A percentile compares a stretch with the other conserved stretches of the same genome.
Evolutionary conservation across 2,888 invertebrate species (phyloP).

Genomic region (Drosophila neotestacea): DNA sequence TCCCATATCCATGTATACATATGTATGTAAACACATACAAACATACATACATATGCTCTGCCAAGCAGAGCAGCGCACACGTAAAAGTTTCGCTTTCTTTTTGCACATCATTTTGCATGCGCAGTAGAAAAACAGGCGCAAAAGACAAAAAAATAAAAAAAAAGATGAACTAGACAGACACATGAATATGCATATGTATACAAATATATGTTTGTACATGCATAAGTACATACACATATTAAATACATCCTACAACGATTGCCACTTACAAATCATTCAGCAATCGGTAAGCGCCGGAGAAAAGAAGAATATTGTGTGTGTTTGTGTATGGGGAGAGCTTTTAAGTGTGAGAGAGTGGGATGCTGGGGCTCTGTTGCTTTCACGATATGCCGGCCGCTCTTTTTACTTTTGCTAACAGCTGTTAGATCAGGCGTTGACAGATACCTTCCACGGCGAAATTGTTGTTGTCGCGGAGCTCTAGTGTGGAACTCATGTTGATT

Average conservation of each 20-base stretch:
- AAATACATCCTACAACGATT: conserved; percentile 41
- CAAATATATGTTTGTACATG: conserved; percentile 5
- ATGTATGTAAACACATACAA: background rate
- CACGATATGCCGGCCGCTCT: conserved; percentile 46
- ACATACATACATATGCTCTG: conserved; percentile 4
- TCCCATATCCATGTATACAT: background rate
- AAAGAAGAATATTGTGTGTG: conserved; percentile 47
- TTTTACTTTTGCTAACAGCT: conserved; percentile 61
- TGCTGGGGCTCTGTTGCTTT: conserved; percentile 41
- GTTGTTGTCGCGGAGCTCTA: conserved; percentile 16
- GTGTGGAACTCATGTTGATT: conserved; percentile 51
- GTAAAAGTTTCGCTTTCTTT: conserved; percentile 80
- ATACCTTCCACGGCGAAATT: conserved; percentile 36
- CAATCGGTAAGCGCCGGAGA: conserved; percentile 35
- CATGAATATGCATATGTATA: background rate
- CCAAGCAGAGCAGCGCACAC: conserved; percentile 35
- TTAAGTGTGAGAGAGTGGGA: conserved; percentile 32
- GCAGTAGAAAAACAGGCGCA: conserved; percentile 68
- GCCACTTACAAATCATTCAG: conserved; percentile 57
- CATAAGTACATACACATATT: conserved; percentile 31
- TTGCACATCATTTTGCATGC: conserved; percentile 80
- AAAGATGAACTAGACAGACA: conserved; percentile 32
- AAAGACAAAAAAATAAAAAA: conserved; percentile 32
- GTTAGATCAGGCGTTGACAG: conserved; percentile 57
- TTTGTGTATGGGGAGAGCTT: conserved; percentile 27